Base-by-base conservation (phyloP, 2,888 invertebrate species). In the Polyommatus iphigenia region DNA sequence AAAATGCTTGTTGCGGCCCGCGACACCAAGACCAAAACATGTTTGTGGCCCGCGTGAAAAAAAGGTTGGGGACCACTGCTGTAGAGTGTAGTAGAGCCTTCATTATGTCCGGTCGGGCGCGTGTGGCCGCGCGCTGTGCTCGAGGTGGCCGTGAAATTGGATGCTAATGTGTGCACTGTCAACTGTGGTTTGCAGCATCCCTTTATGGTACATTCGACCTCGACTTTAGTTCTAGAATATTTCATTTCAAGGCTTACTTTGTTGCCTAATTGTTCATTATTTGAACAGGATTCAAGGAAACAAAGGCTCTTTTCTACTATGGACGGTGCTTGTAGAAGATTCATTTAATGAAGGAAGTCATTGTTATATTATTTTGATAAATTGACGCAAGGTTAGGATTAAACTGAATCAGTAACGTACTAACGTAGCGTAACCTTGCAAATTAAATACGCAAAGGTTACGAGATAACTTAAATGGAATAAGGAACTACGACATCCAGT, bases 131-230 rank as follows among this genome's bases (percentile, higher is more conserved):
- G 54, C 18, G 29, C 29, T 18, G 36, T 32, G 41, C 72, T 41
- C 36, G 78, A 50, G 36, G 78, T 78, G 54, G 46, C 59, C 79
- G 79, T 79, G 79, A 79, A 79, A 79, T 79, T 79, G 76, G 77
- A 79, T 79, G 78, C 76, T 79, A 78, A 77, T 78, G 73, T 73
- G 78, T 77, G 78, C 78, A 36, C n/a, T 24, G 50, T 29, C 29
- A 3, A 75, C 18, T 15, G 50, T 54, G 54, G 54, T 54, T 18
- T 54, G 54, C 18, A 18, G 54, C 73, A 73, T 20, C 50, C 73
- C 73, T 73, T 73, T 73, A 73, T 54, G 50, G 62, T 67, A 13
- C 24, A 67, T 50, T 50, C 15, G 1, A 32, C 18, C 36, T 18
- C 32, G 24, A 4, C 71, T 36, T 62, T 62, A 24, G 10, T 24